A percentile compares a stretch with the other conserved stretches of the same genome.
Evolutionary conservation across 2,113 vertebrate genomes (phyloP).

Genomic region (Chitala chitala): DNA sequence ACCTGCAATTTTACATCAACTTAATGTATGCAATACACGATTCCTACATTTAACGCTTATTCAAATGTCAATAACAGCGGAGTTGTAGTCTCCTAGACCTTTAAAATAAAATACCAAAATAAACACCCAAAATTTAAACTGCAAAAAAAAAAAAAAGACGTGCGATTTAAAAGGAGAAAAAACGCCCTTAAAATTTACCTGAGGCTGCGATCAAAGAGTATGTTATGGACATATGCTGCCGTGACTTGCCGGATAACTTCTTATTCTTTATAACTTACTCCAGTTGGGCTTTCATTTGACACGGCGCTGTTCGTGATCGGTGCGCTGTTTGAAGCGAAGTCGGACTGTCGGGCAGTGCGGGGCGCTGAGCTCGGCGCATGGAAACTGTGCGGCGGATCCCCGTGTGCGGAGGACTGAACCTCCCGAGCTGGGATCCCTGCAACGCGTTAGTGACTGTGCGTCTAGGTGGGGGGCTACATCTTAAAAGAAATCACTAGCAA

Average conservation of each 20-base stretch:
- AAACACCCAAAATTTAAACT: background rate
- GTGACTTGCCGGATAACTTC: background rate
- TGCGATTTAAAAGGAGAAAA: background rate
- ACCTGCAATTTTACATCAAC: slow-evolving; percentile 22
- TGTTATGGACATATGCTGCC: background rate
- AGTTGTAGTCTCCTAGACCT: background rate
- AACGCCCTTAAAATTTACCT: background rate
- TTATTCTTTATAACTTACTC: slow-evolving; percentile 21
- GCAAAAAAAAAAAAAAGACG: slow-evolving; percentile 1
- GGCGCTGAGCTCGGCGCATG: background rate
- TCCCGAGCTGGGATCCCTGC: background rate
- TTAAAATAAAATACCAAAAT: background rate
- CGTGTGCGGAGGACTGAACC: slow-evolving; percentile 17
- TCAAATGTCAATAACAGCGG: background rate
- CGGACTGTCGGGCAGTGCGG: background rate
- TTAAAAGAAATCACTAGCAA: too few relatives aligned
- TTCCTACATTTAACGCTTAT: background rate
- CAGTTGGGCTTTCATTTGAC: background rate
- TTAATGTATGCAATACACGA: background rate
- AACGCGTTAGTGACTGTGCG: background rate
- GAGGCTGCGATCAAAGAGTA: background rate
- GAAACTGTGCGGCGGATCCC: slow-evolving; percentile 29
- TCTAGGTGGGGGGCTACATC: background rate
- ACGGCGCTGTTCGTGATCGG: slow-evolving; percentile 1
- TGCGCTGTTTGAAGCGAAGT: slow-evolving; percentile 15